These are phyloP conservation scores for Caerostris darwini DNA, from an alignment of 1,140 invertebrate genomes.

Conservation along the genomic window DNA sequence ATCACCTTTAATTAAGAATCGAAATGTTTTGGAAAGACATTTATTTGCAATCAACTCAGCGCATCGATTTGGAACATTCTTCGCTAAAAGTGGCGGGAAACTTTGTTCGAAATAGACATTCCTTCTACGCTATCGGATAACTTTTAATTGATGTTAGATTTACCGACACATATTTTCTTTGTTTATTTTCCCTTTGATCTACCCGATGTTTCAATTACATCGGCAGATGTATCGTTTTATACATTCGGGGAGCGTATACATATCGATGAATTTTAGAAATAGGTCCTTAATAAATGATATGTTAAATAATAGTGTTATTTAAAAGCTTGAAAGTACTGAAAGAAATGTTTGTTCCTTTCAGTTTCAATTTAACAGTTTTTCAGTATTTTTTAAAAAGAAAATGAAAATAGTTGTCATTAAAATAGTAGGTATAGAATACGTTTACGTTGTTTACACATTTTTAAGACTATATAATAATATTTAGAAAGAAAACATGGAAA, in stretches of 20 bases:
- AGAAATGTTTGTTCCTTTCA: too few species aligned
- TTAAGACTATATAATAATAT: too few species aligned
- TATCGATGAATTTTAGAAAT: neutral
- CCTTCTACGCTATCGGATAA: conserved; percentile 29
- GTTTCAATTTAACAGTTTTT: too few species aligned
- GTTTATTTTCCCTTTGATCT: neutral
- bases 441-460: too few species aligned
- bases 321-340: too few species aligned
- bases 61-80: neutral
- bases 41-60: neutral
- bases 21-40: neutral
- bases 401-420: too few species aligned
- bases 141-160: conserved; percentile 52
- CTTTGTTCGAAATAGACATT: neutral
- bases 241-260: neutral
- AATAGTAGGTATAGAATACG: too few species aligned
- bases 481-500: too few species aligned
- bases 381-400: too few species aligned
- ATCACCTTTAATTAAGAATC: conserved; percentile 23
- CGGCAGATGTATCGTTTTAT: neutral
- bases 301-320: too few species aligned
- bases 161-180: conserved; percentile 16
- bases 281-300: neutral
- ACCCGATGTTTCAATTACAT: neutral
- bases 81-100: neutral